These are phyloP conservation scores for Sigmodon hispidus DNA, from an alignment of 2,113 vertebrate species.

Conservation along the genomic window DNA sequence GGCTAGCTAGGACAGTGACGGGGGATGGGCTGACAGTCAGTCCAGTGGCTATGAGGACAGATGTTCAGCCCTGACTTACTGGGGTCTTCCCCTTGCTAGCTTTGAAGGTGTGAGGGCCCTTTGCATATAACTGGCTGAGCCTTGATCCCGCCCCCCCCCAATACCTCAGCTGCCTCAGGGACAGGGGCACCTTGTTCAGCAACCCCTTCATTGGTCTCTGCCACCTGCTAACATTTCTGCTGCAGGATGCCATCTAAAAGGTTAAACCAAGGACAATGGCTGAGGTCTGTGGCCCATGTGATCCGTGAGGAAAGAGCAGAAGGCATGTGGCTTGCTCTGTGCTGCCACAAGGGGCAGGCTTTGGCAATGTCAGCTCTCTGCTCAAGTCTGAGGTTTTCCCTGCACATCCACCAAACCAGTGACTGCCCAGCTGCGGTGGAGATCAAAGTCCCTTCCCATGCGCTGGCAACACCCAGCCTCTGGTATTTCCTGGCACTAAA, in stretches of 20 bases:
- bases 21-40: background rate
- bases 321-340: background rate
- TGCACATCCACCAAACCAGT: background rate
- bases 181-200: constrained; percentile 45
- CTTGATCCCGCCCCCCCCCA: constrained; percentile 60
- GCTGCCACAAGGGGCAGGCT: background rate
- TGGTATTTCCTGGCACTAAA: background rate
- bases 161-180: constrained; percentile 36
- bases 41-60: fast-evolving
- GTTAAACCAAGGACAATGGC: background rate
- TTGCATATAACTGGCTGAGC: background rate
- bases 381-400: fast-evolving
- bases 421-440: background rate
- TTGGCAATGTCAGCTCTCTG: background rate
- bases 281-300: background rate
- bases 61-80: fast-evolving
- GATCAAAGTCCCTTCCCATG: fast-evolving
- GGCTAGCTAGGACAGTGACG: fast-evolving
- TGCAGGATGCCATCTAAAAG: constrained; percentile 3
- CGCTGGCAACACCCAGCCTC: fast-evolving
- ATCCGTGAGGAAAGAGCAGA: background rate
- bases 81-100: fast-evolving
- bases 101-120: background rate
- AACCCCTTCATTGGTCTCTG: background rate
- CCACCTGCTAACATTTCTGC: background rate